Conservation (phyloP, 2,113 vertebrate species). For the Papio anubis region DNA sequence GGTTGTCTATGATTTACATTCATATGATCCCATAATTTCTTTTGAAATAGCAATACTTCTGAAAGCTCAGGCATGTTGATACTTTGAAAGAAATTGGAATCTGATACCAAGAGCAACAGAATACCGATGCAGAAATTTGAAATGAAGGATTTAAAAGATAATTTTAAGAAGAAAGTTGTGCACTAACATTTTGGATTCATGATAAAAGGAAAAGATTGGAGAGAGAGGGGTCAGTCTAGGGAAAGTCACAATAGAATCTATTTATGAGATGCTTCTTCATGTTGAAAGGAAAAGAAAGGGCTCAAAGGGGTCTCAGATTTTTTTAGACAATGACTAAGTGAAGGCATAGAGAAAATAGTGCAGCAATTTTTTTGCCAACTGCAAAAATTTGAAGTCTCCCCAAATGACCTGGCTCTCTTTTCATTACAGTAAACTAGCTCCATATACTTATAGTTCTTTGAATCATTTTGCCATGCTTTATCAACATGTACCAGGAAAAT, state of each 20-base stretch:
- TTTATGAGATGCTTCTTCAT: not conserved
- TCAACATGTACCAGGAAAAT: not conserved
- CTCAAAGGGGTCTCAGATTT: not conserved
- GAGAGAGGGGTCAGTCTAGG: not conserved
- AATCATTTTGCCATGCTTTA: not conserved
- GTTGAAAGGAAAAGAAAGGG: not conserved
- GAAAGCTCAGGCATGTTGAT: not conserved
- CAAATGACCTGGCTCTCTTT: not conserved
- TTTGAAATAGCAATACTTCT: not conserved
- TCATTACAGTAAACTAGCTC: not conserved
- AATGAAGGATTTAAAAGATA: not conserved
- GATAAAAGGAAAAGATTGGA: not conserved
- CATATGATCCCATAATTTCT: not conserved
- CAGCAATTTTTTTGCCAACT: not conserved
- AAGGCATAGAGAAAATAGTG: not conserved
- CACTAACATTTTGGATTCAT: not conserved
- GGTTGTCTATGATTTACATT: not conserved
- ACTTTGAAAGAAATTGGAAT: slow-evolving; percentile 34
- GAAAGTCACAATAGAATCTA: not conserved
- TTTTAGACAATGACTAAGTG: not conserved
- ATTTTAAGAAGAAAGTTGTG: not conserved
- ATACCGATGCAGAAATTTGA: not conserved
- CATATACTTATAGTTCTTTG: not conserved
- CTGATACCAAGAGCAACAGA: not conserved
- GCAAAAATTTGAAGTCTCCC: not conserved